A percentile compares a stretch with the other conserved stretches of the same genome.
These are phyloP conservation scores for Drosophila insularis DNA, from an alignment of 1,140 invertebrate species.

Conservation along the genomic window DNA sequence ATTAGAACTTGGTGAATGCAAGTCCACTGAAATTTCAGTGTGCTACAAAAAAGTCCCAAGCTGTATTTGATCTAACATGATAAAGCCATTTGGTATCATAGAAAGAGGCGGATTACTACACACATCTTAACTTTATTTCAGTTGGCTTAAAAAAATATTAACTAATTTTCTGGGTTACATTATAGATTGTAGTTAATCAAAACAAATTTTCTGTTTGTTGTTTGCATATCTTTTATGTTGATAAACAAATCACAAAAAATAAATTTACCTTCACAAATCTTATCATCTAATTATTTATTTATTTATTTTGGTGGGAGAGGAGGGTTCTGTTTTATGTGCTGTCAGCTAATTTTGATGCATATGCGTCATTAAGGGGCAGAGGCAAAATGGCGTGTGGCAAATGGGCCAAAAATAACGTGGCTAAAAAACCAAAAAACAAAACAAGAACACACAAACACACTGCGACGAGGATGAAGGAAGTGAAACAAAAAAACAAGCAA, in stretches of 20 bases:
- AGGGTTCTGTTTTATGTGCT: conserved; percentile 54
- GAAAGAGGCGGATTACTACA: too few relatives aligned
- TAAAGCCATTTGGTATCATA: too few relatives aligned
- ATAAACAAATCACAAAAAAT: conserved; percentile 1
- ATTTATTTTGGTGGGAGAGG: conserved; percentile 63
- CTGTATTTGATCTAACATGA: too few relatives aligned
- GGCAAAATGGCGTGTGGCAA: conserved; percentile 56
- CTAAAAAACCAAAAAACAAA: conserved; percentile 13
- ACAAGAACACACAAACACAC: conserved; percentile 17
- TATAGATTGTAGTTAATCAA: too few relatives aligned
- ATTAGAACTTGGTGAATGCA: too few relatives aligned
- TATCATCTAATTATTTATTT: conserved; percentile 68
- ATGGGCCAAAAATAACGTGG: conserved; percentile 53
- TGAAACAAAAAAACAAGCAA: conserved; percentile 43
- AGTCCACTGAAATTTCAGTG: too few relatives aligned
- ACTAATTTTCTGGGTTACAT: too few relatives aligned
- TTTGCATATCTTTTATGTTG: not conserved
- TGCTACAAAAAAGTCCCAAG: too few relatives aligned
- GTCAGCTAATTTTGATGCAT: conserved; percentile 69
- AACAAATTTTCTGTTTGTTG: not conserved
- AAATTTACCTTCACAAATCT: conserved; percentile 35
- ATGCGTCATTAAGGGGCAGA: conserved; percentile 57
- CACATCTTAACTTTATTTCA: too few relatives aligned
- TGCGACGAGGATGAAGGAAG: conserved; percentile 29
- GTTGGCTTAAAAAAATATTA: too few relatives aligned